Conservation (phyloP, 1,140 invertebrate species). For the Drosophila willistoni region DNA sequence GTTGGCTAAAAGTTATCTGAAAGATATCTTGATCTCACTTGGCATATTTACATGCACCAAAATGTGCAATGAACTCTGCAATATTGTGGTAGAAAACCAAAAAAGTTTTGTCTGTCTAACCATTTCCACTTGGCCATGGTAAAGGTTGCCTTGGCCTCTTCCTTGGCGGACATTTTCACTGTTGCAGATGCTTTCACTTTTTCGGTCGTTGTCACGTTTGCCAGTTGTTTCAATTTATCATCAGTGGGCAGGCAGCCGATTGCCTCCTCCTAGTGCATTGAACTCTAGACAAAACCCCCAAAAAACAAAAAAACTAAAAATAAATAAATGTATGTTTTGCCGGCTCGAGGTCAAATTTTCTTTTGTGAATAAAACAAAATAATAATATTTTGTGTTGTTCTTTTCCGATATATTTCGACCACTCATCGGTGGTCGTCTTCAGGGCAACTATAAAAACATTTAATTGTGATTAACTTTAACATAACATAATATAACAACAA, state of each 20-base stretch:
- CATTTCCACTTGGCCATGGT: slow-evolving; percentile 9
- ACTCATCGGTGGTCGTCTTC: no score
- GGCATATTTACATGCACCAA: slow-evolving; percentile 53
- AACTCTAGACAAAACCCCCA: slow-evolving; percentile 33
- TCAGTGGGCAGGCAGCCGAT: slow-evolving; percentile 51
- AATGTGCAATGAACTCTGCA: slow-evolving; percentile 57
- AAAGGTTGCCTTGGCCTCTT: slow-evolving; percentile 60
- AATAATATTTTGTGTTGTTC: no score
- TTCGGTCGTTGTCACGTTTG: slow-evolving; percentile 72
- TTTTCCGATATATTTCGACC: no score
- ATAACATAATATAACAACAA: no score
- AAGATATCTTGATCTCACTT: slow-evolving; percentile 43
- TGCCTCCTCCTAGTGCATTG: slow-evolving; percentile 44
- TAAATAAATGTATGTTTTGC: no score
- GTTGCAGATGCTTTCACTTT: slow-evolving; percentile 74
- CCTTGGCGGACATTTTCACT: slow-evolving; percentile 60
- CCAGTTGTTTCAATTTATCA: slow-evolving; percentile 73
- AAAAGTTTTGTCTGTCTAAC: slow-evolving; percentile 1
- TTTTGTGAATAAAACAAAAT: no score
- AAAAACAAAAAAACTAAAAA: not conserved
- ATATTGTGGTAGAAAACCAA: slow-evolving; percentile 1
- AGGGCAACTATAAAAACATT: no score
- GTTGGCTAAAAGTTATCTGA: not conserved
- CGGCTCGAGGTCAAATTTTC: no score
- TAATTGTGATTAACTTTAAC: no score